Base-by-base conservation (phyloP, 1,140 invertebrate genomes). In the Xylocopa sonorina region DNA sequence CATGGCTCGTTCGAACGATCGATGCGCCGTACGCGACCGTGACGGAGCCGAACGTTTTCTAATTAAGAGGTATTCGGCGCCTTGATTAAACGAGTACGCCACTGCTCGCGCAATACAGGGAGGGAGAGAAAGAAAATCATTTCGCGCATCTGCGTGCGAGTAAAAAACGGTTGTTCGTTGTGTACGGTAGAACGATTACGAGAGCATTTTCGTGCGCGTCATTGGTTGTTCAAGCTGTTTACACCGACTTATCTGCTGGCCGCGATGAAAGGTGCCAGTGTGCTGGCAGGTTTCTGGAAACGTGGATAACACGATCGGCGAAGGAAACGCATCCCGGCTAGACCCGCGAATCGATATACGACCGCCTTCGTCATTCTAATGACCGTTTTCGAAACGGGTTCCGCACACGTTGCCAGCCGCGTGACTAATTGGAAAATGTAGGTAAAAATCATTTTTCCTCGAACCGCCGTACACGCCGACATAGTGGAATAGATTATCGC, bases 121-220 rank as follows among this genome's bases (percentile, higher is more conserved):
- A 57, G 32, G 57, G 46, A 50, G 53, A 34, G 53, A 32, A 60
- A 51, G 53, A 73, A 82, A 75, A 76, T 71, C 50, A 60, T 82
- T 67, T 63, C 50, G 48, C 46, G 38, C 69, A 75, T 85, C 57
- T 69, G 29, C 43, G 34, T 64, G 62, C 76, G 66, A 83, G 72
- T 81, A 81, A 57, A 53, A 34, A 18, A 34, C 80, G 48, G 48
- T 2, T 50, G 7, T 21, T n/a, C n/a, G 57, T n/a, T n/a, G 34
- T 53, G 29, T 55, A 46, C 51, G 29, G 21, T 55, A 51, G 4
- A 43, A 85, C 64, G 60, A 81, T 84, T 84, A 85, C 9, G 41
- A 72, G 64, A 72, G 64, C 62, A 34, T 72, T 75, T 80, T 76
- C 48, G 16, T 76, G 10, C 50, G 51, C 27, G 82, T 83, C 83